Evolutionary conservation across 1,140 invertebrate species (phyloP), one percentile per base, ranked within the genome.

Genomic region (Bombus superbus): DNA sequence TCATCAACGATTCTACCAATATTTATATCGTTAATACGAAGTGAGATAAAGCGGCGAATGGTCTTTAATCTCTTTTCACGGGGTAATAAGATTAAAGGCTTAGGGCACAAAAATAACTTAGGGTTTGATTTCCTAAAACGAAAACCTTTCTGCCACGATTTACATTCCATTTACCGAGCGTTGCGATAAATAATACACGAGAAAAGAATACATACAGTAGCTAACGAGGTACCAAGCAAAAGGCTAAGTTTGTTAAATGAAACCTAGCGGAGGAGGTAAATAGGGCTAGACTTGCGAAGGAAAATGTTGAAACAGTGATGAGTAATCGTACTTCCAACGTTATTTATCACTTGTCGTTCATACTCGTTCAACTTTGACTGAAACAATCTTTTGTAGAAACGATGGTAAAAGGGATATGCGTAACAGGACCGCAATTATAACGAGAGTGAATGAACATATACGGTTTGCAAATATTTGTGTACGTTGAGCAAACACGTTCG

Each of bases 391-490:
- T 1, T 5, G 6, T 72, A 6, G 22, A 35, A 71, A 25, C 32
- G 11, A 18, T 18, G 25, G 9, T 22, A 62, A 62, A 42, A 72
- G 4, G 13, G 11, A 3, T 35, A 18, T 11, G n/a, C 18, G 11
- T 15, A 53, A 38, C 4, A 38, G 28, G 28, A n/a, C 10, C 75
- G 57, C 15, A 38, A 81, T 15, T 40, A 8, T 32, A 74, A 66
- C 35, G 28, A n/a, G 42, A 35, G 15, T 38, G n/a, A 66, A 66
- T 35, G 38, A 66, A 66, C 57, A 15, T 44, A 22, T 9, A 47
- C n/a, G 35, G 32, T 53, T 40, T 47, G 78, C 69, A 85, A 88
- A 86, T 73, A 88, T 88, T 81, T 82, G 40, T 5, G 59, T 53
- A n/a, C 42, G 22, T 47, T 13, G 28, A 38, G 38, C 13, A 47